Percentiles rank a stretch among this genome's conserved stretches.
Evolutionary conservation across 2,797 vertebrate genomes (phyloP).

Genomic region (Gallinago nigripennis): DNA sequence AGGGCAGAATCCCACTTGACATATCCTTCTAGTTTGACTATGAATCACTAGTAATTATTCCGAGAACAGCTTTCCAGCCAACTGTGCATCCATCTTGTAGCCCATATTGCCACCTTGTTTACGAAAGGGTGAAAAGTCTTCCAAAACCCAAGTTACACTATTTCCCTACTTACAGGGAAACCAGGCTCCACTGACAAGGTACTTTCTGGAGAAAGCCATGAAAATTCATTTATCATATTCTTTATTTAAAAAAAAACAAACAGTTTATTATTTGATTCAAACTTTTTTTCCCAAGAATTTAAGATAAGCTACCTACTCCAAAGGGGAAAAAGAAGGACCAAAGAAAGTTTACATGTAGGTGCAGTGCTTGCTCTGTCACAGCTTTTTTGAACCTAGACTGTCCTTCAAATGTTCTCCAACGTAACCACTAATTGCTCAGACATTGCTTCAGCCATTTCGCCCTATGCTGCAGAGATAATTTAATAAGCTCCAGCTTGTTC

Average conservation of each 20-base stretch:
- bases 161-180: neutral
- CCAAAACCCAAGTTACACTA: neutral
- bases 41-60: constrained; percentile 28
- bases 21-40: constrained; percentile 38
- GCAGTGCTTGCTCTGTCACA: neutral
- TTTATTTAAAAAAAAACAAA: neutral
- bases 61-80: constrained; percentile 4
- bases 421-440: neutral
- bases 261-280: neutral
- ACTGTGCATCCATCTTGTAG: neutral
- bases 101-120: neutral
- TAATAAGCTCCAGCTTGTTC: neutral
- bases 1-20: constrained; percentile 38
- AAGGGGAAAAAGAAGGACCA: neutral
- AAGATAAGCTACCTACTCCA: neutral
- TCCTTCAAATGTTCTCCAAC: neutral
- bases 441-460: neutral
- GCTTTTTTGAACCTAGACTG: neutral
- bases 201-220: neutral
- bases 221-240: neutral
- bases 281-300: neutral
- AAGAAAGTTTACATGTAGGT: neutral
- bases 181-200: neutral
- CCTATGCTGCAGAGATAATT: neutral
- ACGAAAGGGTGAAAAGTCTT: neutral